These are phyloP conservation scores for Apocheima hispidaria DNA, from an alignment of 2,888 invertebrate genomes.

Conservation along the genomic window DNA sequence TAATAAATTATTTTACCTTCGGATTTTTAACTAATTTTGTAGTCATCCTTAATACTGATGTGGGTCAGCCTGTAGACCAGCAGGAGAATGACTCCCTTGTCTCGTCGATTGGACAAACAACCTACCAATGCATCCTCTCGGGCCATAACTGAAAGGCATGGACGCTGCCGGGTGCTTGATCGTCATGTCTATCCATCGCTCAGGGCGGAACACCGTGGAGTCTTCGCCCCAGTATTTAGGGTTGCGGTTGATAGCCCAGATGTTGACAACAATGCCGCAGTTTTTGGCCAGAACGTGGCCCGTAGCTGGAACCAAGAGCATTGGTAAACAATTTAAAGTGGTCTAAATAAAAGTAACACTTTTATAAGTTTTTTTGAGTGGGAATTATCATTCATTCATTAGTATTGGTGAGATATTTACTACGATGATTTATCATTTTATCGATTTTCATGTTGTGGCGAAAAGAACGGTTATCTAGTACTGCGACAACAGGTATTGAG, in stretches of 20 bases:
- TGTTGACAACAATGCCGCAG: conserved; percentile 46
- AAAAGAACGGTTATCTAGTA: too few species aligned
- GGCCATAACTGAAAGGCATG: conserved; percentile 58
- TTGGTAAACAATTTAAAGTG: background rate
- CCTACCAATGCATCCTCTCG: conserved; percentile 58
- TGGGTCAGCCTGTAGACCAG: too few species aligned
- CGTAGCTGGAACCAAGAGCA: conserved; percentile 42
- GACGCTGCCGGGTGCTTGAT: conserved; percentile 52
- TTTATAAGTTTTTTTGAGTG: too few species aligned
- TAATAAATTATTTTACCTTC: too few species aligned
- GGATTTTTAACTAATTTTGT: too few species aligned
- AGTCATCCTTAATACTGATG: background rate
- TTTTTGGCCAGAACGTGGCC: conserved; percentile 47
- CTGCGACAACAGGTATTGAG: too few species aligned
- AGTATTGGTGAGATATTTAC: too few species aligned
- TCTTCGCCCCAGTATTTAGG: conserved; percentile 61
- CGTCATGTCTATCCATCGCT: conserved; percentile 53
- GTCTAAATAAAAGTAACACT: background rate
- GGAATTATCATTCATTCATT: too few species aligned
- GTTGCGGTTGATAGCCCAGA: conserved; percentile 74
- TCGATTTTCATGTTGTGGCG: too few species aligned
- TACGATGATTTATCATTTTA: too few species aligned
- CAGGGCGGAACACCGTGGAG: conserved; percentile 56
- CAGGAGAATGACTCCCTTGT: background rate
- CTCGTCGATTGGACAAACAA: background rate